Evolutionary conservation across 1,140 invertebrate species (phyloP).

Genomic region (Listronotus oregonensis): DNA sequence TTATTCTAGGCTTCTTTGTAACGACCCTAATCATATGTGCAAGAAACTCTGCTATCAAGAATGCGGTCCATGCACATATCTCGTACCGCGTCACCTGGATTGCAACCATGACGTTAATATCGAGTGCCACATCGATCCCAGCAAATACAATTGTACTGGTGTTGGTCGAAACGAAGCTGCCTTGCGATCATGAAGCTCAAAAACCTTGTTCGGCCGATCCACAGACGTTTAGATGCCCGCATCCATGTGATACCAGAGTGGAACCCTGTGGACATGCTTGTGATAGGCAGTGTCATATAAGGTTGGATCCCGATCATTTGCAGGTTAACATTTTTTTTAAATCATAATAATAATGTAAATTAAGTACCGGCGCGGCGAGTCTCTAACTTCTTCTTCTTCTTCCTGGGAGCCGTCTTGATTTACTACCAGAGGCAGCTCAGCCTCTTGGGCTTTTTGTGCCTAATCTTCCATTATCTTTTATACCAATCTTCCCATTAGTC

Average conservation of each 20-base stretch:
- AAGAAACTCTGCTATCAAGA: conserved; percentile 56
- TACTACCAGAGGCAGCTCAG: too few relatives aligned
- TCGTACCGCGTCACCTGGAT: conserved; percentile 52
- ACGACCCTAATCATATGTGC: conserved; percentile 57
- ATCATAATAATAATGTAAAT: too few relatives aligned
- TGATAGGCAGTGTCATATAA: conserved; percentile 56
- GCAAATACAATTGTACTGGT: conserved; percentile 51
- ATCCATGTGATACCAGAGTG: conserved; percentile 55
- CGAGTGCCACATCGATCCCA: conserved; percentile 53
- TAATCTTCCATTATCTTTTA: too few relatives aligned
- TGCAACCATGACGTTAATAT: conserved; percentile 58
- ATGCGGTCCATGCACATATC: conserved; percentile 57
- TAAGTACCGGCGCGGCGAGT: too few relatives aligned
- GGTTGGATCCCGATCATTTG: conserved; percentile 59
- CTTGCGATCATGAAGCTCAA: conserved; percentile 58
- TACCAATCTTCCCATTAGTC: too few relatives aligned
- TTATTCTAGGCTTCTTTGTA: conserved; percentile 55
- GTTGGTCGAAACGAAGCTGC: conserved; percentile 49
- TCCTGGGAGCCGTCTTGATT: too few relatives aligned
- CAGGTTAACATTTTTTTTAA: conserved; percentile 40
- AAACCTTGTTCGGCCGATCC: conserved; percentile 56
- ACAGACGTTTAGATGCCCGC: conserved; percentile 52
- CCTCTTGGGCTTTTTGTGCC: too few relatives aligned
- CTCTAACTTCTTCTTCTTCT: too few relatives aligned
- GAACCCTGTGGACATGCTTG: conserved; percentile 61